These are phyloP conservation scores for Rhipidura dahli DNA, from an alignment of 2,113 vertebrate genomes.

Conservation along the genomic window DNA sequence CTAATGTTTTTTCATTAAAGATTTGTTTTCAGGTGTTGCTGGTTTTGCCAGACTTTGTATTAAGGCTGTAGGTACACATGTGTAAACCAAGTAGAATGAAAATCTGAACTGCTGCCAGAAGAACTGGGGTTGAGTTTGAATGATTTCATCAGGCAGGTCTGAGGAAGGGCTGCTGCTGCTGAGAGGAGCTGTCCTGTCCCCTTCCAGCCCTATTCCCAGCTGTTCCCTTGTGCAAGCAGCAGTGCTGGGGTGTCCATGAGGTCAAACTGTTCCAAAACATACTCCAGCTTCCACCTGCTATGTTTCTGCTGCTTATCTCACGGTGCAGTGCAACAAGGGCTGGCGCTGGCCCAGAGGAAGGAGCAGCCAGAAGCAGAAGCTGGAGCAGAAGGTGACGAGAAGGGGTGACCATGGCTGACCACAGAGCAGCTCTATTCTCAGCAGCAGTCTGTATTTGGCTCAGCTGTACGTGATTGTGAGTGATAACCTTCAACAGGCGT, in stretches of 20 bases:
- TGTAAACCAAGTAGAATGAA: not conserved
- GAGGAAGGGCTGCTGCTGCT: not conserved
- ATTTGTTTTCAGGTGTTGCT: not conserved
- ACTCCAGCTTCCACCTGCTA: not conserved
- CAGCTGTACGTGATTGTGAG: rapidly evolving
- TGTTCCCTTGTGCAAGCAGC: not conserved
- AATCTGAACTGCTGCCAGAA: not conserved
- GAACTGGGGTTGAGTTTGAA: not conserved
- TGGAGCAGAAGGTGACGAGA: not conserved
- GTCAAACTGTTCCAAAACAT: not conserved
- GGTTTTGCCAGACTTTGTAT: not conserved
- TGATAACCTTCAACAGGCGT: not conserved
- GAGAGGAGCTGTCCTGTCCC: not conserved
- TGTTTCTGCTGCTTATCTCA: not conserved
- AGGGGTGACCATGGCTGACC: not conserved
- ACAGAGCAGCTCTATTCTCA: not conserved
- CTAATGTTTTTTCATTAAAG: not conserved
- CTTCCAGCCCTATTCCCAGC: not conserved
- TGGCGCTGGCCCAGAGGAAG: not conserved
- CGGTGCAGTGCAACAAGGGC: not conserved
- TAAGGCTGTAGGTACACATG: not conserved
- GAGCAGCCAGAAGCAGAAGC: not conserved
- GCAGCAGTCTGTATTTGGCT: not conserved
- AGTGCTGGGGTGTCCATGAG: not conserved
- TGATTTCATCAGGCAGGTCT: not conserved